phyloP scores from a whole-genome alignment of 2,113 vertebrate genomes.

The Silurus meridionalis region DNA sequence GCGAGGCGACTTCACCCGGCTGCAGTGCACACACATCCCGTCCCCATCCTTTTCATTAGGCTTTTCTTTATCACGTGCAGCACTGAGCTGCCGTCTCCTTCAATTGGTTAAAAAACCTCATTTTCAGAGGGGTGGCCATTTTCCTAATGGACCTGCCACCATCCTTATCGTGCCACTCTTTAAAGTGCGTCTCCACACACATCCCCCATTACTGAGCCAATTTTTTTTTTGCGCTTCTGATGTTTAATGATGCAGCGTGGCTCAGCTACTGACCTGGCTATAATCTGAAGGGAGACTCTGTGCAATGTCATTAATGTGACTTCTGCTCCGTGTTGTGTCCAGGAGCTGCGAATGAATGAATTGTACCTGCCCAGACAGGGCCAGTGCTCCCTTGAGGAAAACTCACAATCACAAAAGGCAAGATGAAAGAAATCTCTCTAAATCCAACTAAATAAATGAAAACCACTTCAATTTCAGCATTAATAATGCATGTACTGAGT shows the following conservation, averaged over 20 bases:
- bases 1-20: conserved; percentile 15
- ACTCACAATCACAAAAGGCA: conserved; percentile 15
- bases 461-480: conserved; percentile 53
- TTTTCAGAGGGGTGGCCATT: conserved; percentile 31
- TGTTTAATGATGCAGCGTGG: conserved; percentile 39
- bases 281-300: conserved; percentile 21
- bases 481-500: conserved; percentile 67
- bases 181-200: conserved; percentile 38
- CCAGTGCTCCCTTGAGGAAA: not conserved
- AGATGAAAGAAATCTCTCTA: conserved; percentile 21
- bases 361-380: conserved; percentile 10
- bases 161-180: conserved; percentile 24
- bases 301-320: conserved; percentile 14
- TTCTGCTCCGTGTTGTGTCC: not conserved
- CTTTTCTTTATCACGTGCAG: conserved; percentile 22
- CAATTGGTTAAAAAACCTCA: conserved; percentile 23
- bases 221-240: conserved; percentile 20
- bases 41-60: conserved; percentile 11
- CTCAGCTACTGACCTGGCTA: conserved; percentile 8
- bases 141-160: conserved; percentile 43
- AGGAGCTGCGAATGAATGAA: not conserved
- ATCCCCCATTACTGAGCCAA: conserved; percentile 29
- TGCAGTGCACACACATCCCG: conserved; percentile 8
- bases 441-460: conserved; percentile 61
- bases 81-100: conserved; percentile 23